phyloP scores from a whole-genome alignment of 2,888 invertebrate genomes.

The Trichopria drosophilae region DNA sequence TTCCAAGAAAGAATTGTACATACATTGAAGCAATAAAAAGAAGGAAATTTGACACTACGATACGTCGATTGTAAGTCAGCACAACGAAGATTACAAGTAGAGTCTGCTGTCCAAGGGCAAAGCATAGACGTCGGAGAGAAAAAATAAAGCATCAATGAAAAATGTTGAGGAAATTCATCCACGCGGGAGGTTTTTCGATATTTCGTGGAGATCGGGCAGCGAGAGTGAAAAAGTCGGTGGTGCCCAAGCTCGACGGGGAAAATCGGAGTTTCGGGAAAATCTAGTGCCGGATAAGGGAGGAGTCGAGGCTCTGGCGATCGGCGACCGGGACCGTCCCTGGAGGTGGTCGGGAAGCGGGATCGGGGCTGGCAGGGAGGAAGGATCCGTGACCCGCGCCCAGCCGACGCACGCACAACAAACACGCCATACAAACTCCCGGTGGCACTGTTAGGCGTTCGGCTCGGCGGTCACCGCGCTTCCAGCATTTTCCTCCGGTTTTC shows the following conservation, averaged over 20 bases:
- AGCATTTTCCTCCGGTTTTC: constrained; percentile 26
- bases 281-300: constrained; percentile 3
- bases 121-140: no score
- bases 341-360: constrained; percentile 15
- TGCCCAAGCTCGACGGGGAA: not conserved
- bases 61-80: no score
- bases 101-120: no score
- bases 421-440: constrained; percentile 40
- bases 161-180: no score
- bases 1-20: no score
- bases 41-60: no score
- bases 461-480: not conserved
- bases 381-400: constrained; percentile 47
- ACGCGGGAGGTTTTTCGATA: no score
- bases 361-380: constrained; percentile 39
- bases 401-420: constrained; percentile 51
- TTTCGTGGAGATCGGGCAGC: no score
- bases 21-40: no score
- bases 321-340: constrained; percentile 4
- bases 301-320: constrained; percentile 1
- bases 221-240: no score
- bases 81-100: no score
- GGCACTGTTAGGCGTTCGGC: constrained; percentile 6
- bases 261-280: constrained; percentile 1
- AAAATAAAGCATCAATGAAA: no score